Conservation (phyloP, 2,797 vertebrate genomes). For the Anguilla pacifica region DNA sequence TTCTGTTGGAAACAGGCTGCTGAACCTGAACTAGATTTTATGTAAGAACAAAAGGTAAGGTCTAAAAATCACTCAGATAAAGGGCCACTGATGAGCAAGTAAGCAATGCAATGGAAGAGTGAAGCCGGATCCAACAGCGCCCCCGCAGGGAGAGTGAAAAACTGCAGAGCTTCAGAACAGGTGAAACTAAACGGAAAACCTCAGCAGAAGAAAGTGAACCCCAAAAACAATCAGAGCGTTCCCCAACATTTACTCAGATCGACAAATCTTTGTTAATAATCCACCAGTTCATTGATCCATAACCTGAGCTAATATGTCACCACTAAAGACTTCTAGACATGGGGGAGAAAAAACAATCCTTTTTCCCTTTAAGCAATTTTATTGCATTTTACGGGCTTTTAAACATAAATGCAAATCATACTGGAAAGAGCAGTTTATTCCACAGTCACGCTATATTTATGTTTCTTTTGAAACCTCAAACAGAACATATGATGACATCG, state of each 20-base stretch:
- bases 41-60: too few species aligned
- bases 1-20: too few species aligned
- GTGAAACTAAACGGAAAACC: not conserved
- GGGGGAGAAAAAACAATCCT: not conserved
- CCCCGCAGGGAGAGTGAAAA: not conserved
- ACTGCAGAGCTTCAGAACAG: not conserved
- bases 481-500: too few species aligned
- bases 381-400: not conserved
- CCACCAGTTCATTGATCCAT: not conserved
- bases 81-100: too few species aligned
- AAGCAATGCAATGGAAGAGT: not conserved
- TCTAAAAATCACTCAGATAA: too few species aligned
- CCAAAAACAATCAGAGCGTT: not conserved
- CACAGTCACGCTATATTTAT: too few species aligned
- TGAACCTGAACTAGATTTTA: too few species aligned
- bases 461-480: too few species aligned
- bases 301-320: not conserved
- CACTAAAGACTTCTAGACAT: not conserved
- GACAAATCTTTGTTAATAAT: not conserved
- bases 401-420: not conserved
- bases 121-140: not conserved
- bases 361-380: not conserved
- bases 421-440: not conserved
- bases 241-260: too few species aligned
- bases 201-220: not conserved